Evolutionary conservation across 2,797 vertebrate species (phyloP), one percentile per base, ranked within the genome.

Genomic region (Arrhamphus sclerolepis): DNA sequence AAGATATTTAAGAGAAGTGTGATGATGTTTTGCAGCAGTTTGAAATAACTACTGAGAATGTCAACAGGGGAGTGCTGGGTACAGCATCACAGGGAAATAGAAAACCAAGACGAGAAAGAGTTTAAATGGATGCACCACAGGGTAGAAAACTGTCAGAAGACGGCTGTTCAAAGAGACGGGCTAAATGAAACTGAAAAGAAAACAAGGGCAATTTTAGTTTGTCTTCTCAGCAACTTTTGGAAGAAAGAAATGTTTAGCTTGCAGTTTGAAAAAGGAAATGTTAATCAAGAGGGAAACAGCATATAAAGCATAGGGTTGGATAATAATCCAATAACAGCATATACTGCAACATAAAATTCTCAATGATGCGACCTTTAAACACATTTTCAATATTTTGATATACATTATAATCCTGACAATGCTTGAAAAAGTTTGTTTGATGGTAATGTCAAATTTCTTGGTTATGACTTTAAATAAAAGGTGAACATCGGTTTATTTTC

Each of bases 11-110:
- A 59, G 19, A 72, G 34, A 24, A 63, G 29, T 29, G 19, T 46
- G 24, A 58, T 70, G 21, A 55, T 40, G 0, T 69, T 81, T 71
- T 29, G 48, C 18, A 68, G 50, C 54, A 75, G 69, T 49, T 74
- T 21, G 41, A 46, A 70, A 65, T 38, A 65, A 62, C 62, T 74
- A 65, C 57, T 18, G 16, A 73, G 68, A 72, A 84, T 64, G 48
- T 66, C 56, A 75, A 77, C 50, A 62, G 78, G 66, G 78, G 80
- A 80, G 71, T 78, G 80, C 65, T 88, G 85, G 81, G 82, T 80
- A 59, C 68, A 87, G 77, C 78, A 13, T 83, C 64, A 86, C 78
- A 20, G 61, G 77, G 75, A 49, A 66, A 56, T 60, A 66, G n/a
- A 60, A 63, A 47, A 66, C 53, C 24, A 34, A 48, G 40, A 47